These are phyloP conservation scores for Sternarchorhynchus goeldii DNA, from an alignment of 2,797 vertebrate species.

Conservation along the genomic window DNA sequence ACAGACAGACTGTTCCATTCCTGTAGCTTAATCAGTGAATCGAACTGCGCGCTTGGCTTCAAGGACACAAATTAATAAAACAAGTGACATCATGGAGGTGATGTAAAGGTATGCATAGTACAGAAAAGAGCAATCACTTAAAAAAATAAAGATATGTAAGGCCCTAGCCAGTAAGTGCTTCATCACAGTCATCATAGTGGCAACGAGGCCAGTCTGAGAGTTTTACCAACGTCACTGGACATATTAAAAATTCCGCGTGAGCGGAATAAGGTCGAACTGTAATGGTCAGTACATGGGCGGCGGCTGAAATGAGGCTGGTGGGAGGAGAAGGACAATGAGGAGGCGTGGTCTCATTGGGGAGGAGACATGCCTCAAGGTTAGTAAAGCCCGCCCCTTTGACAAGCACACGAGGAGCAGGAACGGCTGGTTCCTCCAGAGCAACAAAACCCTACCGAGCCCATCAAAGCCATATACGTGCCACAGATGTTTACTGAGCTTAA, in stretches of 20 bases:
- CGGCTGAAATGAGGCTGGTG: slow-evolving; percentile 5
- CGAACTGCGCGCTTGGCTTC: too few relatives aligned
- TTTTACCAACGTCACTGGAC: not conserved
- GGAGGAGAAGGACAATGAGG: not conserved
- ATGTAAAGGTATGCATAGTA: too few relatives aligned
- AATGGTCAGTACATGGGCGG: not conserved
- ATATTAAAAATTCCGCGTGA: not conserved
- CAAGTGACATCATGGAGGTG: too few relatives aligned
- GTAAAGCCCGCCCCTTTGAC: not conserved
- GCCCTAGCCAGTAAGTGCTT: too few relatives aligned
- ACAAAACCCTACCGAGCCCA: not conserved
- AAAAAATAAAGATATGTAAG: too few relatives aligned
- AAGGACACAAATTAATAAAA: too few relatives aligned
- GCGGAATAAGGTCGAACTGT: not conserved
- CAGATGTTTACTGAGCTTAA: not conserved
- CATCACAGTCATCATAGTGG: too few relatives aligned
- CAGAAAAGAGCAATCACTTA: too few relatives aligned
- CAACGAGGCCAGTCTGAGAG: too few relatives aligned
- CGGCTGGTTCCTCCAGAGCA: not conserved
- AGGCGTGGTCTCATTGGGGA: not conserved
- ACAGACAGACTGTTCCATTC: too few relatives aligned
- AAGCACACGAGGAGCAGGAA: not conserved
- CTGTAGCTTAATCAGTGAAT: too few relatives aligned
- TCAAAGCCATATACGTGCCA: not conserved
- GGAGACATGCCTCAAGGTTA: slow-evolving; percentile 4